A percentile compares a stretch with the other conserved stretches of the same genome.
Conservation (phyloP, 2,113 vertebrate species). For the Lepidothrix coronata region DNA sequence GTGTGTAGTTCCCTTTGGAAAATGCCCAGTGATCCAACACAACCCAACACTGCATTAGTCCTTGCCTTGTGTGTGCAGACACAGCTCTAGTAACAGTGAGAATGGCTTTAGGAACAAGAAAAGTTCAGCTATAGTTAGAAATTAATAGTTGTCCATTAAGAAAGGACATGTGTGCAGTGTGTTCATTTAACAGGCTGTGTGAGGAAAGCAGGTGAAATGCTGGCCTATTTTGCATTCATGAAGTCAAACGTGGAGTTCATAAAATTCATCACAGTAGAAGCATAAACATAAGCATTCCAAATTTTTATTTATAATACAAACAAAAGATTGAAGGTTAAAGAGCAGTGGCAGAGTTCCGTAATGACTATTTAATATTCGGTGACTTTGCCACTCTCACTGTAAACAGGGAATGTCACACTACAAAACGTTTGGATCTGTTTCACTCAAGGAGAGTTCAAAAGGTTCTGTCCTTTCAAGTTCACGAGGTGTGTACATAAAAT, state of each 20-base stretch:
- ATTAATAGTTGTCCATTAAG: background rate
- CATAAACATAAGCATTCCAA: background rate
- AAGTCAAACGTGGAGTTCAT: background rate
- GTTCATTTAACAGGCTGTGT: background rate
- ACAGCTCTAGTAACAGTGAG: background rate
- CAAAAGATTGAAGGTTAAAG: background rate
- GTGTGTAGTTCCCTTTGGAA: background rate
- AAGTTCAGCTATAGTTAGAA: background rate
- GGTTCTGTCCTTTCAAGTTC: background rate
- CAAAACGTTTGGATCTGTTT: background rate
- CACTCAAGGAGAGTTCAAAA: background rate
- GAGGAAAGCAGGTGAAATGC: background rate
- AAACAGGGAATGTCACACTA: background rate
- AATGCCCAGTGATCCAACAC: background rate
- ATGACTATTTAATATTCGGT: background rate
- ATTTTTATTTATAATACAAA: background rate
- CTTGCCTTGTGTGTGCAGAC: background rate
- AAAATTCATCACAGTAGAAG: background rate
- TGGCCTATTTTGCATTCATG: accelerated
- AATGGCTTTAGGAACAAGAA: background rate
- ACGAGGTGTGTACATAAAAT: background rate
- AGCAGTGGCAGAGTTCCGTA: background rate
- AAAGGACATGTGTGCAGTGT: background rate
- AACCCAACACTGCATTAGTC: background rate
- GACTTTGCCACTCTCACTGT: background rate